Evolutionary conservation across 2,113 vertebrate species (phyloP).

Genomic region (Verasper variegatus): DNA sequence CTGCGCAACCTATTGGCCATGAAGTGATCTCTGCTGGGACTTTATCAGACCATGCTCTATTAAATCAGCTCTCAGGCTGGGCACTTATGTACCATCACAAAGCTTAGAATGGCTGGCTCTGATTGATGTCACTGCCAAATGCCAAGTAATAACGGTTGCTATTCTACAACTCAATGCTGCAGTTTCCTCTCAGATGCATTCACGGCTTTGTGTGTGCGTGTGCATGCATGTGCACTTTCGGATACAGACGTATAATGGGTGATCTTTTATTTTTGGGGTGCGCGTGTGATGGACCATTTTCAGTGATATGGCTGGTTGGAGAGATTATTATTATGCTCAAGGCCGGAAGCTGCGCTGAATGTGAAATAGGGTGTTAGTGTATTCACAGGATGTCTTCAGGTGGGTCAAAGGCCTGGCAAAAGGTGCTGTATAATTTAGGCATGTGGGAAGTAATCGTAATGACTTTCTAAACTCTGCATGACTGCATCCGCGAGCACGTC

Average conservation of each 20-base stretch:
- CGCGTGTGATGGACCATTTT: slow-evolving; percentile 35
- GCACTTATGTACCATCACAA: slow-evolving; percentile 69
- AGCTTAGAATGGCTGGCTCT: slow-evolving; percentile 54
- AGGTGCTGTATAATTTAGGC: slow-evolving; percentile 63
- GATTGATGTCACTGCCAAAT: slow-evolving; percentile 67
- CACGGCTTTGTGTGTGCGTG: not conserved
- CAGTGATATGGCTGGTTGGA: slow-evolving; percentile 38
- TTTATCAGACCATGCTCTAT: slow-evolving; percentile 75
- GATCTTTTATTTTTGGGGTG: not conserved
- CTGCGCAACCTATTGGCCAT: slow-evolving; percentile 72
- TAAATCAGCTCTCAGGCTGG: slow-evolving; percentile 71
- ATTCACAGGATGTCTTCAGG: slow-evolving; percentile 58
- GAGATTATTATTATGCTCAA: slow-evolving; percentile 63
- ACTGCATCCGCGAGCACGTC: slow-evolving; percentile 17
- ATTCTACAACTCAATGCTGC: slow-evolving; percentile 52
- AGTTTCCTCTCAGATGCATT: slow-evolving; percentile 46
- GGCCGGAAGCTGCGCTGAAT: slow-evolving; percentile 62
- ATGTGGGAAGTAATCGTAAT: slow-evolving; percentile 51
- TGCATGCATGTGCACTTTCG: not conserved
- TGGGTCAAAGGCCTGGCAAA: slow-evolving; percentile 67
- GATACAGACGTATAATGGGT: slow-evolving; percentile 24
- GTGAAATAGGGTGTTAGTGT: slow-evolving; percentile 45
- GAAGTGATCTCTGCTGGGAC: slow-evolving; percentile 76
- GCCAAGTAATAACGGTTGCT: slow-evolving; percentile 71
- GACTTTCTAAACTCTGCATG: slow-evolving; percentile 54